These are phyloP conservation scores for Darevskia nairensis DNA, from an alignment of 2,797 vertebrate species.

Conservation along the genomic window DNA sequence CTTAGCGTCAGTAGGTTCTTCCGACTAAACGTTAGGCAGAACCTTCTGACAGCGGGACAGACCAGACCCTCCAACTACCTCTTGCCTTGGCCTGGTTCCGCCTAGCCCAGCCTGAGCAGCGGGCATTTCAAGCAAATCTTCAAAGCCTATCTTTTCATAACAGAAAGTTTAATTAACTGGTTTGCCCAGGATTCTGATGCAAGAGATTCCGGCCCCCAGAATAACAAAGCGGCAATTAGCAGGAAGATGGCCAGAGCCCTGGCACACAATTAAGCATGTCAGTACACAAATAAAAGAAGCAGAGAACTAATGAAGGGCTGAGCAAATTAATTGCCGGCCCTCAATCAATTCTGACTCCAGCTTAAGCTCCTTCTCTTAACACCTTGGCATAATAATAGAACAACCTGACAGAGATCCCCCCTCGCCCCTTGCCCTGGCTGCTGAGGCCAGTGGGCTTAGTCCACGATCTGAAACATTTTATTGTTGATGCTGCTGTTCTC, in stretches of 20 bases:
- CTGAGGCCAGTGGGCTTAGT: constrained; percentile 23
- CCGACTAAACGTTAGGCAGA: no score
- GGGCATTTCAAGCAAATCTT: background rate
- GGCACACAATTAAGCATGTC: constrained; percentile 84
- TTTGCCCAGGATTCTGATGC: constrained; percentile 72
- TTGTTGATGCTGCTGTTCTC: background rate
- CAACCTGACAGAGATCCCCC: background rate
- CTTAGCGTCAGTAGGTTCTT: no score
- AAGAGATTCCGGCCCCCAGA: constrained; percentile 78
- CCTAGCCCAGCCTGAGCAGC: background rate
- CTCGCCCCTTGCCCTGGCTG: background rate
- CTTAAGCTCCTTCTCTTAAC: constrained; percentile 56
- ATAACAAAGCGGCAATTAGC: constrained; percentile 89
- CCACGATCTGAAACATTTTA: background rate
- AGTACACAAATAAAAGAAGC: constrained; percentile 84
- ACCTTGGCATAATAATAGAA: constrained; percentile 66
- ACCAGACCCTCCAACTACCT: no score
- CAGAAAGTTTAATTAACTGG: constrained; percentile 58
- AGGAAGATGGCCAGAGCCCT: constrained; percentile 85
- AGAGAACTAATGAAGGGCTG: constrained; percentile 91
- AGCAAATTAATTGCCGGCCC: constrained; percentile 92
- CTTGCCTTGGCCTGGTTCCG: background rate
- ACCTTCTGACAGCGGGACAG: no score
- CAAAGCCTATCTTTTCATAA: constrained; percentile 28
- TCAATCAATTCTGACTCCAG: constrained; percentile 74